Percentiles rank a stretch among this genome's conserved stretches.
phyloP scores from a whole-genome alignment of 2,113 vertebrate genomes.

The Melanostigma gelatinosum region DNA sequence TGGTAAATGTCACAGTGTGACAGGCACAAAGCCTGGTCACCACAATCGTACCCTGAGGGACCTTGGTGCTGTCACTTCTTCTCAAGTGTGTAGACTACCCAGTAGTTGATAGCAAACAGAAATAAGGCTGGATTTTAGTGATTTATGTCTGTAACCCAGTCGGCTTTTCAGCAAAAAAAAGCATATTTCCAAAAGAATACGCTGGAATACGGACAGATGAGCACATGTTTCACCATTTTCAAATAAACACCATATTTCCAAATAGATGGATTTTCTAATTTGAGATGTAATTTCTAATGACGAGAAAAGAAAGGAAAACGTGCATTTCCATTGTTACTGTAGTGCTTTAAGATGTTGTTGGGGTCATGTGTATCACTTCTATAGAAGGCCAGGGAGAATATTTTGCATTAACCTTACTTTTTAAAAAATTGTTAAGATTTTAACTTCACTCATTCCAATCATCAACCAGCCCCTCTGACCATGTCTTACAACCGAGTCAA shows the following conservation, averaged over 20 bases:
- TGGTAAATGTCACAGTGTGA: conserved; percentile 84
- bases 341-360: neutral
- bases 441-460: neutral
- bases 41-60: conserved; percentile 67
- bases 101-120: conserved; percentile 65
- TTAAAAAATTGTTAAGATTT: neutral
- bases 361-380: neutral
- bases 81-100: conserved; percentile 51
- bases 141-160: conserved; percentile 41
- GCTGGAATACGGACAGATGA: neutral
- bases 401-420: neutral
- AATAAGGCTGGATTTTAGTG: conserved; percentile 32
- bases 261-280: neutral
- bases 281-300: conserved; percentile 32
- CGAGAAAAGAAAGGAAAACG: neutral
- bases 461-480: neutral
- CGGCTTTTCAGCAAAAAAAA: conserved; percentile 38
- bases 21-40: conserved; percentile 72
- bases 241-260: neutral
- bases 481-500: neutral
- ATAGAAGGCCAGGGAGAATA: neutral
- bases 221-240: neutral
- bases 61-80: conserved; percentile 75
- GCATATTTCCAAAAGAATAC: conserved; percentile 7
- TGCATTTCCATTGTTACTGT: neutral